These are phyloP conservation scores for Athene cunicularia DNA, from an alignment of 2,113 vertebrate species.

Conservation along the genomic window DNA sequence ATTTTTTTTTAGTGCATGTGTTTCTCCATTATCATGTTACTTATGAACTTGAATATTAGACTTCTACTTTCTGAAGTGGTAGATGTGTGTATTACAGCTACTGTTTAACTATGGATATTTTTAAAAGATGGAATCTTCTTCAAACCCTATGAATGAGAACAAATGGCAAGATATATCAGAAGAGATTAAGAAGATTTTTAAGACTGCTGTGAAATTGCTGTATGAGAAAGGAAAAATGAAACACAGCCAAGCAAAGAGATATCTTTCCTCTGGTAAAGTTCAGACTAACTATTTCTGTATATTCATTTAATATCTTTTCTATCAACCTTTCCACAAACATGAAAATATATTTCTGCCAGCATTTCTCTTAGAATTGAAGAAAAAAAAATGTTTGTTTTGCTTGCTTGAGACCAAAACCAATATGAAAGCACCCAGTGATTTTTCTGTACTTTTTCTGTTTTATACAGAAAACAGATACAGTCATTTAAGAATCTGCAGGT, in stretches of 20 bases:
- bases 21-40: neutral
- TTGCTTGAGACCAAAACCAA: neutral
- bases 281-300: neutral
- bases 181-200: slow-evolving; percentile 95
- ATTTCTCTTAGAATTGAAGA: neutral
- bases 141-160: slow-evolving; percentile 84
- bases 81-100: neutral
- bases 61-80: neutral
- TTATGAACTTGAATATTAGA: neutral
- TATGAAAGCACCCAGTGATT: neutral
- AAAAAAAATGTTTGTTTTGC: neutral
- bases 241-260: slow-evolving; percentile 90
- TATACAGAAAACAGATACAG: neutral
- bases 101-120: slow-evolving; percentile 42
- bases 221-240: slow-evolving; percentile 96
- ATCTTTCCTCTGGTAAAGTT: slow-evolving; percentile 92
- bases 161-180: slow-evolving; percentile 93
- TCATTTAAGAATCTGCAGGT: neutral
- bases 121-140: slow-evolving; percentile 86
- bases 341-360: neutral
- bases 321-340: neutral
- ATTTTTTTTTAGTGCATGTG: neutral
- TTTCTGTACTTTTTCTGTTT: neutral
- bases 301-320: neutral
- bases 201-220: slow-evolving; percentile 89